phyloP scores from a whole-genome alignment of 2,888 invertebrate genomes.

The Tuberolachnus salignus region DNA sequence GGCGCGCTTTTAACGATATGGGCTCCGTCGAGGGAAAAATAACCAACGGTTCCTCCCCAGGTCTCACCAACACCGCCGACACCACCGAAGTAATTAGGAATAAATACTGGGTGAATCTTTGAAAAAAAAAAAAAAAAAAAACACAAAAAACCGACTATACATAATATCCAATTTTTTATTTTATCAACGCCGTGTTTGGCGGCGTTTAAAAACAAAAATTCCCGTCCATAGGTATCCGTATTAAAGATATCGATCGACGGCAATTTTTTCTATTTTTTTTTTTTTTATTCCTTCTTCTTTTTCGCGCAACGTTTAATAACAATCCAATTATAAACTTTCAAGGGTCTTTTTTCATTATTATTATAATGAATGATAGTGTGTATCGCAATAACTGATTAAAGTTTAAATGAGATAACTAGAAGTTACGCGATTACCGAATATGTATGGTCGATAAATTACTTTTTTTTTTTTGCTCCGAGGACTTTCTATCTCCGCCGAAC shows the following conservation, averaged over 20 bases:
- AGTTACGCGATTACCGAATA: constrained; percentile 4
- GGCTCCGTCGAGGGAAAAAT: constrained; percentile 16
- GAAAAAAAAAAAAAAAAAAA: no score
- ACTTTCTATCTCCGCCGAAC: constrained; percentile 1
- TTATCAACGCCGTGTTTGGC: neutral
- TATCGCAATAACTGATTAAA: constrained; percentile 36
- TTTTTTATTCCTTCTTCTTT: no score
- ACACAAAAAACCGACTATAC: no score
- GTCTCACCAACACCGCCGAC: no score
- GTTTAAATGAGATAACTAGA: constrained; percentile 30
- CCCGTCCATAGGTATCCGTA: neutral
- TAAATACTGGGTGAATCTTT: constrained; percentile 1
- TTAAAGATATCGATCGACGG: neutral
- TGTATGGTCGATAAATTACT: constrained; percentile 34
- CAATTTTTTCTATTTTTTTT: neutral
- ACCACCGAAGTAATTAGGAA: constrained; percentile 37
- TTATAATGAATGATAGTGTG: neutral
- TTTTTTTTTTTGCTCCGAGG: constrained; percentile 47
- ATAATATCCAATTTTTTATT: constrained; percentile 16
- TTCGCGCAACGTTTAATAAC: neutral
- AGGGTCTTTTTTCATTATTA: constrained; percentile 14
- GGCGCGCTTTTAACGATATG: constrained; percentile 2
- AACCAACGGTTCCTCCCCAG: constrained; percentile 1
- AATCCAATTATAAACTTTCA: constrained; percentile 21
- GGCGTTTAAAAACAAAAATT: neutral